Percentiles rank a stretch among this genome's conserved stretches.
These are phyloP conservation scores for Apoda limacodes DNA, from an alignment of 2,888 invertebrate genomes.

Conservation along the genomic window DNA sequence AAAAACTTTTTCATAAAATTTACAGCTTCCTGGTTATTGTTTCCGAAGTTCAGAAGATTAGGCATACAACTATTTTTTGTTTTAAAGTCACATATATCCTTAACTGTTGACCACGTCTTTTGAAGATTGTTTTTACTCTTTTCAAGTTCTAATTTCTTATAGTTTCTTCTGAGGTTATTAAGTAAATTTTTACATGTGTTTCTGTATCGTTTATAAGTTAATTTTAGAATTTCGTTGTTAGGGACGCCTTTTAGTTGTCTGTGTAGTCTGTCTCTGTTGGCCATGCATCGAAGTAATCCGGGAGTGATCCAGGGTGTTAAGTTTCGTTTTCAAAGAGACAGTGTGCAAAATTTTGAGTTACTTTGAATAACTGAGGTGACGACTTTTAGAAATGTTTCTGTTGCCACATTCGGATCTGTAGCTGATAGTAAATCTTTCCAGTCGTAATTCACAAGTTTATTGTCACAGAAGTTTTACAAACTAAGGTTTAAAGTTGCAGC, in stretches of 20 bases:
- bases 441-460: too few relatives aligned
- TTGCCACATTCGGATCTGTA: too few relatives aligned
- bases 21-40: too few relatives aligned
- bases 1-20: too few relatives aligned
- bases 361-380: too few relatives aligned
- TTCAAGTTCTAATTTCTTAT: neutral
- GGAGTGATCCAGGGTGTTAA: conserved; percentile 8
- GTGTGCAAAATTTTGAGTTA: neutral
- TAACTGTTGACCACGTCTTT: neutral
- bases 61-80: too few relatives aligned
- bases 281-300: conserved; percentile 2
- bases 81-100: too few relatives aligned
- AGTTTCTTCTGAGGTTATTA: conserved; percentile 13
- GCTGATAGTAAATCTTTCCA: too few relatives aligned
- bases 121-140: neutral
- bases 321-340: neutral
- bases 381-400: too few relatives aligned
- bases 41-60: too few relatives aligned
- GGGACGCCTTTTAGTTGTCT: neutral
- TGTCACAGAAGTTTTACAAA: conserved; percentile 1
- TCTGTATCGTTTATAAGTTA: conserved; percentile 9
- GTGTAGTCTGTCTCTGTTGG: conserved; percentile 2
- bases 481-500: neutral
- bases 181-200: conserved; percentile 16
- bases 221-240: conserved; percentile 1